Base-by-base conservation (phyloP, 2,113 vertebrate species). In the Pleuronectes platessa region DNA sequence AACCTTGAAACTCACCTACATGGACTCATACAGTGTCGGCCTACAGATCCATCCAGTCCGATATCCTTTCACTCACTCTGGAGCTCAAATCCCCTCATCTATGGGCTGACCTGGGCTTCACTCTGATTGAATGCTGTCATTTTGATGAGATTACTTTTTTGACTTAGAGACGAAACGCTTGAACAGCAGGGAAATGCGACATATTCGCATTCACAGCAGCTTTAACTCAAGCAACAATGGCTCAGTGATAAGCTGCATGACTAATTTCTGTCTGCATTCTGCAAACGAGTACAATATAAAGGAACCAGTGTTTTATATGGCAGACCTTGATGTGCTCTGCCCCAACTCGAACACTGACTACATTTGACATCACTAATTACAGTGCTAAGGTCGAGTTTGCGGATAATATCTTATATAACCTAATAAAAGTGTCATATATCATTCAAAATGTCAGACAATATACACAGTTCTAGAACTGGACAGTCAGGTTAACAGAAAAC, bases 1-100 rank as follows among this genome's bases (percentile, higher is more conserved):
- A 85, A 73, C 87, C 86, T 84, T 87, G 76, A 87, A 84, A 71
- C 79, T 80, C 84, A 84, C 78, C 84, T 81, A 71, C 68, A 76
- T 84, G 31, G 73, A 65, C 63, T 78, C 61, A 20, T 56, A 82
- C 78, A 82, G 66, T 76, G 61, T 71, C 70, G 69, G 69, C 79
- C 66, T 79, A 54, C 72, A 69, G 78, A 78, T 75, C 61, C 79
- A 82, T 79, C 66, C 42, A 20, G 63, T 69, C 75, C 75, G 23
- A 74, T 71, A 55, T 58, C 71, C 67, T 77, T 74, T 74, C 42
- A 65, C 71, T 63, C 21, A 60, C 64, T 75, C 61, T 40, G 40
- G 3, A 61, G 35, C 68, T 68, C 61, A 59, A 2, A 70, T 68
- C 59, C 23, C 24, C 42, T 67, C 53, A 63, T 71, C 24, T 18